Conservation (phyloP, 1,140 invertebrate species). For the Diprion similis region DNA sequence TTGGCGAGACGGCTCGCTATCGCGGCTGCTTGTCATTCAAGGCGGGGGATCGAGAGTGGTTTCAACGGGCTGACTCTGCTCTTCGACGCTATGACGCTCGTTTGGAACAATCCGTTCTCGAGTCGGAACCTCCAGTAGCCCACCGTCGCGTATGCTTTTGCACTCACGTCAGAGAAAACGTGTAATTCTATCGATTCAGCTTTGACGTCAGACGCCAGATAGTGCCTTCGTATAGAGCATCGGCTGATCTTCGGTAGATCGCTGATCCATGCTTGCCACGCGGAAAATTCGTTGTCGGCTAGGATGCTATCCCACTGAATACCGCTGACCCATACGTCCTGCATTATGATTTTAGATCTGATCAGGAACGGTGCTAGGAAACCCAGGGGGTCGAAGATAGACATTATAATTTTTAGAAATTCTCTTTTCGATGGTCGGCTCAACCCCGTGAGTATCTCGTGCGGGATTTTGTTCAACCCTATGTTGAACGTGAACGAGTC, state of each 20-base stretch:
- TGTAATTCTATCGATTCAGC: conserved; percentile 19
- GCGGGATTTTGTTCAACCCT: neutral
- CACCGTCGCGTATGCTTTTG: conserved; percentile 41
- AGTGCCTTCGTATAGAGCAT: too few species aligned
- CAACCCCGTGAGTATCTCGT: neutral
- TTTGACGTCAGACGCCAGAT: too few species aligned
- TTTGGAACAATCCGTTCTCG: neutral
- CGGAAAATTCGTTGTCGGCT: neutral
- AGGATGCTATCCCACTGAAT: conserved; percentile 47
- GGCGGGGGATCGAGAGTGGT: conserved; percentile 40
- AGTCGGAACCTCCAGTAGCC: conserved; percentile 29
- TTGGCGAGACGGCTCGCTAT: conserved; percentile 38
- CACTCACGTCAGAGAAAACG: too few species aligned
- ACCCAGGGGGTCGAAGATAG: conserved; percentile 48
- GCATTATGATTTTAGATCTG: conserved; percentile 42
- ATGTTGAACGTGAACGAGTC: neutral
- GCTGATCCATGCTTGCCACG: conserved; percentile 16
- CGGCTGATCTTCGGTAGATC: too few species aligned
- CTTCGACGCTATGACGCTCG: conserved; percentile 27
- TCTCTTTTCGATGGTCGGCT: neutral
- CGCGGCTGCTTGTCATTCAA: conserved; percentile 49
- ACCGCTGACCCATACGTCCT: conserved; percentile 44
- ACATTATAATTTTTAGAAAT: conserved; percentile 32
- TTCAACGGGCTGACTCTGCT: conserved; percentile 41
- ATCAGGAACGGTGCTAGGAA: conserved; percentile 41